Evolutionary conservation across 2,888 invertebrate species (phyloP).

Genomic region (Unio pictorum): DNA sequence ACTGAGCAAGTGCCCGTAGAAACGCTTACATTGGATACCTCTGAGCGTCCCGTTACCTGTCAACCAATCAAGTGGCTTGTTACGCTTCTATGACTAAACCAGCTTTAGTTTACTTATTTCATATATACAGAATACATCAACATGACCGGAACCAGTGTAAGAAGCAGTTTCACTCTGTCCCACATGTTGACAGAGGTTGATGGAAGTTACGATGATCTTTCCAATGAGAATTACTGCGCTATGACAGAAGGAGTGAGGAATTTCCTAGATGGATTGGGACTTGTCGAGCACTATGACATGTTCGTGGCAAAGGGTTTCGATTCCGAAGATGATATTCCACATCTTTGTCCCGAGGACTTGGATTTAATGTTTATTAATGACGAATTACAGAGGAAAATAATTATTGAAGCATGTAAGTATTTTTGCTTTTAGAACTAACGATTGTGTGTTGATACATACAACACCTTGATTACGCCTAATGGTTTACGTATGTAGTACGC

Average conservation of each 20-base stretch:
- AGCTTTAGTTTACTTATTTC: no score
- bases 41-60: conserved; percentile 9
- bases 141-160: no score
- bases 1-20: no score
- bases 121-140: no score
- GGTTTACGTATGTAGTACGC: no score
- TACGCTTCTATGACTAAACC: no score
- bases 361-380: conserved; percentile 52
- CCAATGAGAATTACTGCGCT: conserved; percentile 1
- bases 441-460: neutral
- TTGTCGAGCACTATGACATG: conserved; percentile 56
- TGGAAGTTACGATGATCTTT: no score
- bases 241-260: conserved; percentile 50
- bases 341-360: conserved; percentile 50
- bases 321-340: conserved; percentile 55
- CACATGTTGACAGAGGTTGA: no score
- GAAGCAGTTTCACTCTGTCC: no score
- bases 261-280: conserved; percentile 52
- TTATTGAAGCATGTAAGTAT: conserved; percentile 43
- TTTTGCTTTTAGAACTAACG: neutral
- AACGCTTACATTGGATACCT: conserved; percentile 12
- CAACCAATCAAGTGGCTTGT: conserved; percentile 8
- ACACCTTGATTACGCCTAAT: neutral
- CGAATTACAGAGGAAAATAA: conserved; percentile 37
- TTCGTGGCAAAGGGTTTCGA: conserved; percentile 63